phyloP scores from a whole-genome alignment of 1,140 invertebrate genomes.

The Ladona fulva region DNA sequence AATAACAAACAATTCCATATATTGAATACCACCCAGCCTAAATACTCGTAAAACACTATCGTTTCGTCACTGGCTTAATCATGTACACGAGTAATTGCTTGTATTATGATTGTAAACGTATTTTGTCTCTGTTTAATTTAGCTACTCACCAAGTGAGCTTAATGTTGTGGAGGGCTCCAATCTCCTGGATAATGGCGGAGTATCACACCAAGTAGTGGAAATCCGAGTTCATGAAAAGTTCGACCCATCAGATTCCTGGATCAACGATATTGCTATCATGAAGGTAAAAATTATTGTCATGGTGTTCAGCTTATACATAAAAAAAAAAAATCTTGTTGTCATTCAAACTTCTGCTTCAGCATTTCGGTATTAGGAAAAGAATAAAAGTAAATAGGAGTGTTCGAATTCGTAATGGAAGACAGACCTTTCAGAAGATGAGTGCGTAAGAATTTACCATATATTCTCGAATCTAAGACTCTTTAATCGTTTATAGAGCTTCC shows the following conservation, averaged over 20 bases:
- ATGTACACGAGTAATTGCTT: not conserved
- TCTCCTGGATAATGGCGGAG: not conserved
- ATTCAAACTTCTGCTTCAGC: too few species aligned
- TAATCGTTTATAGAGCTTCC: too few species aligned
- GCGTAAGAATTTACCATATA: too few species aligned
- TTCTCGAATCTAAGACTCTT: too few species aligned
- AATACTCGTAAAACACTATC: not conserved
- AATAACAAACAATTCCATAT: too few species aligned
- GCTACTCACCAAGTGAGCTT: not conserved
- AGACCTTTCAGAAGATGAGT: too few species aligned
- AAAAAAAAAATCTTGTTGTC: too few species aligned
- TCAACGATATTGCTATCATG: not conserved
- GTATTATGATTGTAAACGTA: not conserved
- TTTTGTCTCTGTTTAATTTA: not conserved
- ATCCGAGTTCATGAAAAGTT: constrained; percentile 9
- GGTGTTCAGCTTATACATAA: too few species aligned
- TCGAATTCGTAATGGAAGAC: too few species aligned
- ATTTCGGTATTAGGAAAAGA: too few species aligned
- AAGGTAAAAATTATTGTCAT: not conserved
- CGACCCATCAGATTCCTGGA: constrained; percentile 16
- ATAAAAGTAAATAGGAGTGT: too few species aligned
- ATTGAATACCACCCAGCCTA: too few species aligned
- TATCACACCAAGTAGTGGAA: not conserved
- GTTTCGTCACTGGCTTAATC: not conserved
- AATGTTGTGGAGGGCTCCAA: not conserved